These are phyloP conservation scores for Stomatorhinus walkeri DNA, from an alignment of 2,797 vertebrate species.

Conservation along the genomic window DNA sequence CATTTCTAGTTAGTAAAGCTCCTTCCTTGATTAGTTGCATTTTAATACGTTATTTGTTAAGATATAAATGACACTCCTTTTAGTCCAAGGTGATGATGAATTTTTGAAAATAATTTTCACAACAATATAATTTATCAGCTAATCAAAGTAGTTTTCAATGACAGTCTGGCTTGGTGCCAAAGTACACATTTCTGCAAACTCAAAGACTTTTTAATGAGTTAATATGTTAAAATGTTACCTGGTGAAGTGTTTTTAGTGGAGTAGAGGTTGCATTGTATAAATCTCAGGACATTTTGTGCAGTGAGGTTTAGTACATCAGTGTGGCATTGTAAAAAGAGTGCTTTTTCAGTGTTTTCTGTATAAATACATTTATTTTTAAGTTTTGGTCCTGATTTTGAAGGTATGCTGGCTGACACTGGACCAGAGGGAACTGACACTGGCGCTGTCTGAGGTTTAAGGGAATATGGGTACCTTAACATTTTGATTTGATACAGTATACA, in stretches of 20 bases:
- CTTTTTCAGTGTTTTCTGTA: neutral
- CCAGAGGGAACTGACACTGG: neutral
- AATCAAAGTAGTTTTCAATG: neutral
- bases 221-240: slow-evolving; percentile 4
- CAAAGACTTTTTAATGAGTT: neutral
- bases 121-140: neutral
- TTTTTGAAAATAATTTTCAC: neutral
- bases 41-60: neutral
- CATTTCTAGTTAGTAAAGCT: neutral
- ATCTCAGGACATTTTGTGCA: neutral
- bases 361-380: slow-evolving; percentile 1
- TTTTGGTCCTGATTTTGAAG: neutral
- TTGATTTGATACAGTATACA: neutral
- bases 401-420: neutral
- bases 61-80: neutral
- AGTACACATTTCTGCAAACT: neutral
- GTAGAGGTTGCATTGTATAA: neutral
- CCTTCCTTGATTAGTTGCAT: neutral
- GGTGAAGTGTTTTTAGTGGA: neutral
- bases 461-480: neutral
- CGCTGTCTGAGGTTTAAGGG: neutral
- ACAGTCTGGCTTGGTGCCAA: neutral
- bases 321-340: neutral
- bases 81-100: neutral
- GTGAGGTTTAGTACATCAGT: neutral